A percentile compares a stretch with the other conserved stretches of the same genome.
These are phyloP conservation scores for Carcharodon carcharias DNA, from an alignment of 2,797 vertebrate species.

Conservation along the genomic window DNA sequence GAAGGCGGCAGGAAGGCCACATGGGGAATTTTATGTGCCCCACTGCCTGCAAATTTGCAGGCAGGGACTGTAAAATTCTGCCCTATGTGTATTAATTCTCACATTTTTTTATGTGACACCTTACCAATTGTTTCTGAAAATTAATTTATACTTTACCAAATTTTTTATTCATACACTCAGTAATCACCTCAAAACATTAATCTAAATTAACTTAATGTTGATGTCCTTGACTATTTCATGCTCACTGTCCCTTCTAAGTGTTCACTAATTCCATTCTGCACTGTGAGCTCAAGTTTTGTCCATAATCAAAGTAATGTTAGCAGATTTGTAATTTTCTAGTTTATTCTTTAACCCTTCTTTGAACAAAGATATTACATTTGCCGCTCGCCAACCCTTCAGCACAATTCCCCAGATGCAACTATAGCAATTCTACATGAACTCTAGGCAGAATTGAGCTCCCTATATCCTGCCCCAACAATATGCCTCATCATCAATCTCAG, in stretches of 20 bases:
- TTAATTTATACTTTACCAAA: not conserved
- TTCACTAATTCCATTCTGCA: slow-evolving; percentile 1
- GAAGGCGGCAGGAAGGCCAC: too few species aligned
- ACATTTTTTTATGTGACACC: not conserved
- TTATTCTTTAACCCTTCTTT: not conserved
- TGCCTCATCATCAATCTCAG: not conserved
- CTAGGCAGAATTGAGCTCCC: not conserved
- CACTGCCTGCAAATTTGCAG: not conserved
- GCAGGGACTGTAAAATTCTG: not conserved
- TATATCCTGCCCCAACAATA: not conserved
- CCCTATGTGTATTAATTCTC: not conserved
- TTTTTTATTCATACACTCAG: not conserved
- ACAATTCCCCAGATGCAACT: not conserved
- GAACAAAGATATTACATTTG: not conserved
- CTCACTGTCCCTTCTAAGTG: not conserved
- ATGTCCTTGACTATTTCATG: not conserved
- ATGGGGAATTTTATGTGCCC: too few species aligned
- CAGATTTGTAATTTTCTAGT: not conserved
- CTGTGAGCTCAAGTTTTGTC: not conserved
- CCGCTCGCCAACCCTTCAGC: not conserved
- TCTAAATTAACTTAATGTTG: not conserved
- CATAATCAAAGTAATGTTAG: not conserved
- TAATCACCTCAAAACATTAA: not conserved
- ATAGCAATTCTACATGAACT: not conserved
- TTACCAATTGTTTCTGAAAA: not conserved